phyloP scores from a whole-genome alignment of 2,113 vertebrate species.

The Chiloscyllium plagiosum region DNA sequence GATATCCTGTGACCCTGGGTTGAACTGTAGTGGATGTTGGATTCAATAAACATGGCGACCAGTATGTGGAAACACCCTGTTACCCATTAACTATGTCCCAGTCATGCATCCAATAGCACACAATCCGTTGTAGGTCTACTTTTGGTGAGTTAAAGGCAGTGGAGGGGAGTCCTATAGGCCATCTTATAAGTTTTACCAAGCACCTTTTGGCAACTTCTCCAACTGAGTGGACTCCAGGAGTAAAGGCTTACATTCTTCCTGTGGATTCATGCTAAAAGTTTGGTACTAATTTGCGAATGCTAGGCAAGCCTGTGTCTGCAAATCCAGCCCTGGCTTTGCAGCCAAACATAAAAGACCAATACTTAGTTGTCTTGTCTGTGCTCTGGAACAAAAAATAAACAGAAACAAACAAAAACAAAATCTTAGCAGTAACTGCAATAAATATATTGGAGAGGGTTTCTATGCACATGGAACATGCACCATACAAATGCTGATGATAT shows the following conservation, averaged over 20 bases:
- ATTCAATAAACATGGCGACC: not conserved
- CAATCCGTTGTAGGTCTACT: not conserved
- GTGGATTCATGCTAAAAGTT: too few species aligned
- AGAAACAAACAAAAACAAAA: not conserved
- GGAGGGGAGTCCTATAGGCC: not conserved
- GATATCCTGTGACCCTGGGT: too few species aligned
- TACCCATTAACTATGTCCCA: not conserved
- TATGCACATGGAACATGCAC: not conserved
- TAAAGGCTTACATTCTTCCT: not conserved
- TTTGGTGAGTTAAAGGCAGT: not conserved
- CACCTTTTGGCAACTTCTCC: not conserved
- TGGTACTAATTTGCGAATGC: too few species aligned
- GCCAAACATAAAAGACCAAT: too few species aligned
- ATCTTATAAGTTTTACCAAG: not conserved
- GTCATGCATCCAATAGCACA: not conserved
- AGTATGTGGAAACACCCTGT: not conserved
- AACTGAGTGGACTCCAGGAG: not conserved
- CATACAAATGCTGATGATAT: not conserved
- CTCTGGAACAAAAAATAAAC: too few species aligned
- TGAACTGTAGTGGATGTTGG: not conserved
- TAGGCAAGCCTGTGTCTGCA: too few species aligned
- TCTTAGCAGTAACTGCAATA: not conserved
- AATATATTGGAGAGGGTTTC: not conserved
- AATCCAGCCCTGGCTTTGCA: too few species aligned
- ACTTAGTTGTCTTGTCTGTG: not conserved